Conservation (phyloP, 2,113 vertebrate species). For the Pseudolaguvia tuberculata region DNA sequence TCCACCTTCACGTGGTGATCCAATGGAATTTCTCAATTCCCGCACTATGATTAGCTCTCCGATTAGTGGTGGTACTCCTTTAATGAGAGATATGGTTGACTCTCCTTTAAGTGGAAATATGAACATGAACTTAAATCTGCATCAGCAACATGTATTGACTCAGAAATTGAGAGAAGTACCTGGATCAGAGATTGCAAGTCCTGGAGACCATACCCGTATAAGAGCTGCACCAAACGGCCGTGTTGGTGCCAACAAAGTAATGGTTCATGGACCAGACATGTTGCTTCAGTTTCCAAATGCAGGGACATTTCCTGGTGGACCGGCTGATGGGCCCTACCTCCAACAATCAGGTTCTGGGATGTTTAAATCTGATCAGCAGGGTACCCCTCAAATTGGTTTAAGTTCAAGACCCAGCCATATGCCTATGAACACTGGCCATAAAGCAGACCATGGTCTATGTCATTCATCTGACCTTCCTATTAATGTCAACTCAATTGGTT, state of each 20-base stretch:
- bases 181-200: conserved; percentile 68
- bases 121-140: conserved; percentile 82
- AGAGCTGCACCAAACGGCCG: conserved; percentile 76
- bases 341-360: conserved; percentile 78
- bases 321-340: conserved; percentile 74
- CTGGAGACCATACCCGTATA: conserved; percentile 78
- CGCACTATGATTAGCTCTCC: conserved; percentile 84
- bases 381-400: conserved; percentile 69
- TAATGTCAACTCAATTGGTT: conserved; percentile 81
- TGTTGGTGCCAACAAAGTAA: conserved; percentile 71
- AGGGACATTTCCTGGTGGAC: conserved; percentile 75
- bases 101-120: conserved; percentile 79
- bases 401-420: conserved; percentile 86
- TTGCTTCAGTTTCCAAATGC: conserved; percentile 76
- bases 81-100: conserved; percentile 81
- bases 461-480: conserved; percentile 85
- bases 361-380: conserved; percentile 79
- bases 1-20: conserved; percentile 58
- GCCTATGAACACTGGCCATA: conserved; percentile 70
- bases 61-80: conserved; percentile 63
- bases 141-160: conserved; percentile 80
- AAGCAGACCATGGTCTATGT: conserved; percentile 68
- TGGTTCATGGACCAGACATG: conserved; percentile 71
- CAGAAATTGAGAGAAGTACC: conserved; percentile 82
- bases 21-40: conserved; percentile 81